These are phyloP conservation scores for Lophura nycthemera DNA, from an alignment of 2,113 vertebrate species.

Conservation along the genomic window DNA sequence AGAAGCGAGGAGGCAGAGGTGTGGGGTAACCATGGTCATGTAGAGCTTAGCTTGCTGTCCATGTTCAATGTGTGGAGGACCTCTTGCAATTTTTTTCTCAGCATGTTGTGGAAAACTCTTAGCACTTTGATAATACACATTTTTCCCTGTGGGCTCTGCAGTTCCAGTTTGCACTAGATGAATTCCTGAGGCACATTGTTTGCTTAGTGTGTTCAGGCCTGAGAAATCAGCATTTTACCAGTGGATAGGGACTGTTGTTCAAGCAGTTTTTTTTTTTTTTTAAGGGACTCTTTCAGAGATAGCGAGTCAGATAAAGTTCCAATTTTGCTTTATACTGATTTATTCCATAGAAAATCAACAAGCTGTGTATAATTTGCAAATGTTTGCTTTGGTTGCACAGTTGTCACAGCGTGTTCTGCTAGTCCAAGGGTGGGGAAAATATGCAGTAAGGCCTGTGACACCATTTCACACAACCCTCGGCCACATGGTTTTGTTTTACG, in stretches of 20 bases:
- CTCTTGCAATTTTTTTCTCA: conserved; percentile 14
- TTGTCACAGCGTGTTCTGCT: conserved; percentile 48
- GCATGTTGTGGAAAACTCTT: neutral
- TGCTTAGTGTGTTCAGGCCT: conserved; percentile 12
- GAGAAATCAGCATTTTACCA: neutral
- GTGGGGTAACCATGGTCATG: neutral
- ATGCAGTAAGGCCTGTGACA: conserved; percentile 42
- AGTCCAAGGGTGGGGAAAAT: conserved; percentile 13
- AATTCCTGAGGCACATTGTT: conserved; percentile 18
- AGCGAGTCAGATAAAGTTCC: neutral
- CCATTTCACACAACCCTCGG: conserved; percentile 30
- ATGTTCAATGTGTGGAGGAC: neutral
- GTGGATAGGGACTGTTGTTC: neutral
- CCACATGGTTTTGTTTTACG: conserved; percentile 63
- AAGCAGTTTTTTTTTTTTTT: neutral
- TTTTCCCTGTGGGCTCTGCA: conserved; percentile 7
- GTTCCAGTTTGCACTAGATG: conserved; percentile 21
- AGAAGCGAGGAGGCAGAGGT: neutral
- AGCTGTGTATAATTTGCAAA: conserved; percentile 47
- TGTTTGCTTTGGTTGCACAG: conserved; percentile 48
- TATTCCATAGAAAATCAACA: conserved; percentile 36
- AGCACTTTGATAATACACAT: conserved; percentile 8
- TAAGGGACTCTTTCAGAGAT: neutral
- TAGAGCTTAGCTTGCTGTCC: neutral
- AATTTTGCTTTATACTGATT: neutral